Percentiles rank a stretch among this genome's conserved stretches.
Conservation (phyloP, 2,113 vertebrate genomes). For the Lepus americanus region DNA sequence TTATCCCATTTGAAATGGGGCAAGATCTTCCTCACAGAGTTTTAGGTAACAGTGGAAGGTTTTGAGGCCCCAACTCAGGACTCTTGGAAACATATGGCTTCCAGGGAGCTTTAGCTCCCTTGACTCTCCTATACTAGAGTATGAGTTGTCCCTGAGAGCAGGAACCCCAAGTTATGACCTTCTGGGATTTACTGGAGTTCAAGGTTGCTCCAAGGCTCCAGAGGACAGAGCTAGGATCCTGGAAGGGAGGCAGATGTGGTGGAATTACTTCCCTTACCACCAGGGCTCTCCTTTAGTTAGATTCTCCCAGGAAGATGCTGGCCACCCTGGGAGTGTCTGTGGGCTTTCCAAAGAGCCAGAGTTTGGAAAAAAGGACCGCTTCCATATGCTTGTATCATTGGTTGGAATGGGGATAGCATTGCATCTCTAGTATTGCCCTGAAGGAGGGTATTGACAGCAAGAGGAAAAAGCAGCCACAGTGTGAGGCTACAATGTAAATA, state of each 20-base stretch:
- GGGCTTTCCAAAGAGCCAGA: background rate
- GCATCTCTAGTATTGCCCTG: background rate
- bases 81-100: background rate
- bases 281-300: background rate
- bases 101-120: background rate
- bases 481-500: constrained; percentile 75
- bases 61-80: background rate
- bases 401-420: background rate
- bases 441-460: background rate
- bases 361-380: background rate
- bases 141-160: background rate
- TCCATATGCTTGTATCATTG: background rate
- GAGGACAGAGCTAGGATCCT: background rate
- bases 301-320: background rate
- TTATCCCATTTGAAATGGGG: background rate
- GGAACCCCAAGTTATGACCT: background rate
- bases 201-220: background rate
- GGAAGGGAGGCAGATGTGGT: background rate
- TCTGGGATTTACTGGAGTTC: background rate
- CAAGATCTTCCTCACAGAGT: background rate
- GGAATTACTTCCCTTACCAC: background rate
- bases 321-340: background rate
- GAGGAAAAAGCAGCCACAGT: background rate
- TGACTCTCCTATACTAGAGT: background rate
- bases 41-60: background rate